Evolutionary conservation across 2,797 vertebrate genomes (phyloP).

Genomic region (Saguinus oedipus): DNA sequence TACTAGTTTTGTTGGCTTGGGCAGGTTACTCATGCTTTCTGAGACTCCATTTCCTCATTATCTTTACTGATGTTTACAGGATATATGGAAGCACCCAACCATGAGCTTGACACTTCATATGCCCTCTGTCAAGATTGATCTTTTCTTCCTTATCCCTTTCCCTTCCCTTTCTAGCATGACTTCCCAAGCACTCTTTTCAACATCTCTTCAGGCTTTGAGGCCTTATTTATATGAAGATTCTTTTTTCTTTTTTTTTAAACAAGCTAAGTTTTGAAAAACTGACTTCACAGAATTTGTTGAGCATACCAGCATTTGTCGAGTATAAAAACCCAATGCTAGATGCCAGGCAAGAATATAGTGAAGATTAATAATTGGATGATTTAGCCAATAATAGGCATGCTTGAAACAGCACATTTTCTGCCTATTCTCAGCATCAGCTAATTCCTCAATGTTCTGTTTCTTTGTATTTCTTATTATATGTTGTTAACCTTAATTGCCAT

Average conservation of each 20-base stretch:
- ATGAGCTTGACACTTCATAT: background rate
- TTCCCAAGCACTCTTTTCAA: background rate
- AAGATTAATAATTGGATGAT: slow-evolving; percentile 48
- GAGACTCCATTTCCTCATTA: background rate
- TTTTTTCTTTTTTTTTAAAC: background rate
- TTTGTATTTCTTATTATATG: slow-evolving; percentile 57
- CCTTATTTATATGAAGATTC: background rate
- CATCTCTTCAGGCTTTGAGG: background rate
- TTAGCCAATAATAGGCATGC: slow-evolving; percentile 23
- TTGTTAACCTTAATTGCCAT: slow-evolving; percentile 54
- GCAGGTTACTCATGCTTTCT: background rate
- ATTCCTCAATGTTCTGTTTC: slow-evolving; percentile 22
- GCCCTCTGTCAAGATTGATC: background rate
- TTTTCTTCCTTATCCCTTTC: background rate
- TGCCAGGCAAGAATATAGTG: background rate
- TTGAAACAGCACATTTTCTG: slow-evolving; percentile 32
- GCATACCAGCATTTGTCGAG: slow-evolving; percentile 14
- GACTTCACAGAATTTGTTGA: slow-evolving; percentile 15
- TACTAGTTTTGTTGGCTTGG: background rate
- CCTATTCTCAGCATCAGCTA: slow-evolving; percentile 30
- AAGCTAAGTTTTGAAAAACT: background rate
- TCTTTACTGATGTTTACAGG: background rate
- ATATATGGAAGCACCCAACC: background rate
- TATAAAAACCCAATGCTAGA: background rate
- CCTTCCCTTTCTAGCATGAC: background rate